Conservation (phyloP, 2,797 vertebrate genomes). For the Characodon lateralis region DNA sequence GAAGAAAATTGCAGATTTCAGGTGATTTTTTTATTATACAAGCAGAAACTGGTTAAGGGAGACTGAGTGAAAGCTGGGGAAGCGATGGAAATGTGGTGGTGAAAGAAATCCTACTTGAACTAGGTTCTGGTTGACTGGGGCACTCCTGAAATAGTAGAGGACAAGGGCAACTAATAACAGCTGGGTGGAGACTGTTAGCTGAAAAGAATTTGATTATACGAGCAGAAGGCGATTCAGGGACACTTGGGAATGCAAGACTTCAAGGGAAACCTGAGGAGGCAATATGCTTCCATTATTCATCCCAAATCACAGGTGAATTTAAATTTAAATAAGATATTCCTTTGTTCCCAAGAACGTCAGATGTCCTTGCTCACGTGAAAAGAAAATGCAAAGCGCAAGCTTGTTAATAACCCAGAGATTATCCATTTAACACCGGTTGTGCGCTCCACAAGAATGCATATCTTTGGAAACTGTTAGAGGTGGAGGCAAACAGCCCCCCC, state of each 20-base stretch:
- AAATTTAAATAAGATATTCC: slow-evolving; percentile 45
- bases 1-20: slow-evolving; percentile 30
- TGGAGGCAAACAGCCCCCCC: slow-evolving; percentile 24
- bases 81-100: neutral
- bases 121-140: neutral
- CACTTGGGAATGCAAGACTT: slow-evolving; percentile 36
- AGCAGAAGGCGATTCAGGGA: slow-evolving; percentile 34
- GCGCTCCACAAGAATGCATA: slow-evolving; percentile 34
- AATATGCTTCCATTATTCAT: slow-evolving; percentile 20
- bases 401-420: slow-evolving; percentile 56
- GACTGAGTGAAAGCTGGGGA: too few relatives aligned
- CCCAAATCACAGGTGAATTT: slow-evolving; percentile 31
- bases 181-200: slow-evolving; percentile 15
- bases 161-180: slow-evolving; percentile 23
- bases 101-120: neutral
- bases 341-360: slow-evolving; percentile 22
- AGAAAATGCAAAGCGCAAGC: slow-evolving; percentile 30
- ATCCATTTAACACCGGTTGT: slow-evolving; percentile 37
- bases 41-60: neutral
- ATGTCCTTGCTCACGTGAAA: slow-evolving; percentile 52
- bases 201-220: slow-evolving; percentile 38
- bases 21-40: neutral
- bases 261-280: neutral
- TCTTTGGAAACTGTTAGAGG: slow-evolving; percentile 42
- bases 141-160: neutral